Base-by-base conservation (phyloP, 1,140 invertebrate genomes). In the Zaprionus gabonicus region DNA sequence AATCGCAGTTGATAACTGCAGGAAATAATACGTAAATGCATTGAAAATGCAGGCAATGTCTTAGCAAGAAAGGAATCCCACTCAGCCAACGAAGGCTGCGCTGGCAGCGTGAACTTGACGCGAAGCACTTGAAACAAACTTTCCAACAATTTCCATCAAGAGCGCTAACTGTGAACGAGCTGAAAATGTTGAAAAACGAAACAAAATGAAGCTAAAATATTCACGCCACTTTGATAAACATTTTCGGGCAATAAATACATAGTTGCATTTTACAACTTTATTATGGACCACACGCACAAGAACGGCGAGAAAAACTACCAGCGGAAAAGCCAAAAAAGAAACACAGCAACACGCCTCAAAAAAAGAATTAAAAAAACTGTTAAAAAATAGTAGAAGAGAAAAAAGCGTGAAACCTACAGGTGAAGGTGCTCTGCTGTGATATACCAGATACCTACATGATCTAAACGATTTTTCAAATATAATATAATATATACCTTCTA, bases 261-360 rank as follows among this genome's bases (percentile, higher is more conserved):
- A 82, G 78, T 79, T 72, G 49, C 56, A 63, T 63, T 85, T 86
- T 87, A 82, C 69, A 86, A 69, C 83, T 80, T 82, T 70, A 82
- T 80, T 74, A 82, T 80, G 41, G 70, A 65, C 76, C 63, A 55
- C 76, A 81, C 73, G 31, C 9, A 10, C 31, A 34, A 10, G 31
- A 34, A 34, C 31, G 57, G 51, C 46, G 23, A 57, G 71, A 44
- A 72, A 64, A 65, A 27, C 25, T 27, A 34, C 59, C 49, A 62
- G 6, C n/a, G 10, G 15, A 27, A 7, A 41, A 4, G 6, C 38
- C 44, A 38, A 46, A 23, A 46, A 55, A 31, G 15, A 49, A 51
- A n/a, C 31, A 10, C 31, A 34, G 31, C 31, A 34, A 34, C 31
- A 34, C 31, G 31, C 31, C 9, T 34, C 31, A 34, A 34, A 34